These are phyloP conservation scores for Dendrocincla tyrannina DNA, from an alignment of 2,797 vertebrate genomes.

Conservation along the genomic window DNA sequence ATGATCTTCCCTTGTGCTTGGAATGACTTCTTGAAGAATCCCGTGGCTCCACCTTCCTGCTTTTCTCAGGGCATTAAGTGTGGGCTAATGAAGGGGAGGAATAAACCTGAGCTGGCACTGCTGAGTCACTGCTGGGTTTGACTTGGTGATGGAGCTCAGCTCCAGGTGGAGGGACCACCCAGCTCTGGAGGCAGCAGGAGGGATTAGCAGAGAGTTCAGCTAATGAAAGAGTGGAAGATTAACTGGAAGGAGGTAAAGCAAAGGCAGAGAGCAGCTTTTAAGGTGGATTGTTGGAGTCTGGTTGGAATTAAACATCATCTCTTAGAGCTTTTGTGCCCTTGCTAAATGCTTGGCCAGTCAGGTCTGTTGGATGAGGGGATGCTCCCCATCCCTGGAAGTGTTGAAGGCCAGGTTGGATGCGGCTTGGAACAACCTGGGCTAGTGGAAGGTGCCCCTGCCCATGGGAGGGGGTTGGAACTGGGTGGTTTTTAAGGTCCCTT, in stretches of 20 bases:
- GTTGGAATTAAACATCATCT: not conserved
- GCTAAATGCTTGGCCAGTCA: not conserved
- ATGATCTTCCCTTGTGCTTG: not conserved
- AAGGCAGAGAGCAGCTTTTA: not conserved
- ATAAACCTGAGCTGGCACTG: not conserved
- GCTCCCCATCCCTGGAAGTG: not conserved
- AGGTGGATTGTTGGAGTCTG: not conserved
- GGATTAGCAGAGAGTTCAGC: not conserved
- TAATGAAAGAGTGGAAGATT: not conserved
- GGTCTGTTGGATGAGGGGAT: not conserved
- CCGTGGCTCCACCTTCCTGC: not conserved
- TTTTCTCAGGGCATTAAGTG: not conserved
- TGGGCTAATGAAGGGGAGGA: not conserved
- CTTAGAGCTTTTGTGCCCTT: not conserved
- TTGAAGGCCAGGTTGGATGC: rapidly evolving
- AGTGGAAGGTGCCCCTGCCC: not conserved
- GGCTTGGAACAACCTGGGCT: not conserved
- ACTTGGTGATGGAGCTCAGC: not conserved
- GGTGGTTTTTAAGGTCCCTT: not conserved
- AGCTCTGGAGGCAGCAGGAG: not conserved
- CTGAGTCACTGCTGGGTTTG: not conserved
- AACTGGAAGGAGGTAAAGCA: not conserved
- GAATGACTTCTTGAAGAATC: not conserved
- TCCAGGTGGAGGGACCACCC: not conserved
- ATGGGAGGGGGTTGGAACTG: not conserved